phyloP scores from a whole-genome alignment of 2,888 invertebrate genomes.

The Pherbina coryleti region DNA sequence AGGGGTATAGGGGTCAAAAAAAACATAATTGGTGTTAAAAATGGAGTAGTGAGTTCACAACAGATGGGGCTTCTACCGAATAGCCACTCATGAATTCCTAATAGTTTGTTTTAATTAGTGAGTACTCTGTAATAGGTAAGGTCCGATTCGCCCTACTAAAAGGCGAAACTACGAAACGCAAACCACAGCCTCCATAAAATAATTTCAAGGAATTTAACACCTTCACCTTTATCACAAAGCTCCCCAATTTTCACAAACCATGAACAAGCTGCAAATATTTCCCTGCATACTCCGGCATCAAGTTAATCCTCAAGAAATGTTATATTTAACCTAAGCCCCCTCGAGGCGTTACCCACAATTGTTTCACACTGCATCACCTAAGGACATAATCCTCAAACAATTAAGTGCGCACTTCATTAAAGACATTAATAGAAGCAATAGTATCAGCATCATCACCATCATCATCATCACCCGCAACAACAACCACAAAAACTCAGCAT shows the following conservation, averaged over 20 bases:
- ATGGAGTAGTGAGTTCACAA: too few relatives aligned
- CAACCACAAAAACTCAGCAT: slow-evolving; percentile 8
- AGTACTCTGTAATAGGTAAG: too few relatives aligned
- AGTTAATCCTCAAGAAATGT: neutral
- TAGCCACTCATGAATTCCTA: too few relatives aligned
- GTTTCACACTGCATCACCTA: slow-evolving; percentile 33
- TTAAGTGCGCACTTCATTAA: slow-evolving; percentile 46
- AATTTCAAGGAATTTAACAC: neutral
- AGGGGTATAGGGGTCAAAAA: too few relatives aligned
- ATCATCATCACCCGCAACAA: slow-evolving; percentile 10
- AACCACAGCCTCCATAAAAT: too few relatives aligned
- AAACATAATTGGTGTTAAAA: too few relatives aligned
- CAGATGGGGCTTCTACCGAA: too few relatives aligned
- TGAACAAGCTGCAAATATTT: neutral
- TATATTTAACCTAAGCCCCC: slow-evolving; percentile 1
- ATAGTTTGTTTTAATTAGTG: too few relatives aligned
- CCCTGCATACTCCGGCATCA: neutral
- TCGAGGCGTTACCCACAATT: slow-evolving; percentile 34
- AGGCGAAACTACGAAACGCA: too few relatives aligned
- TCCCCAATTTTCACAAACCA: neutral
- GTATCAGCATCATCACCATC: slow-evolving; percentile 24
- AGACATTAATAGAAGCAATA: slow-evolving; percentile 46
- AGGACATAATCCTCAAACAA: slow-evolving; percentile 45
- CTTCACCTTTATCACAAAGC: neutral
- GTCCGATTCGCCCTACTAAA: too few relatives aligned